phyloP scores from a whole-genome alignment of 2,797 vertebrate genomes.

The Urophycis tenuis region DNA sequence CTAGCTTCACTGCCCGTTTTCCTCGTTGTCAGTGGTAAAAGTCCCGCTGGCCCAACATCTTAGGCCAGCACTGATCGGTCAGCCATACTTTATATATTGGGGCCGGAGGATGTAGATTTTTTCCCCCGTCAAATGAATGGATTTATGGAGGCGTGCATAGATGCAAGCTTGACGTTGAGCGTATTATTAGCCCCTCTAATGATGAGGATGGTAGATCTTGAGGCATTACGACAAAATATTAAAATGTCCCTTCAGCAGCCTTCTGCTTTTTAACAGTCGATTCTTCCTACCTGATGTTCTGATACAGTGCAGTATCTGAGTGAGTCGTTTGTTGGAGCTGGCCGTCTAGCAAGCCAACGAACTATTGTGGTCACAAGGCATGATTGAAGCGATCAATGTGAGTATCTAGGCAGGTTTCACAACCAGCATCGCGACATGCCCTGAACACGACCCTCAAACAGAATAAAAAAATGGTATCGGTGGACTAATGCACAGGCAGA shows the following conservation, averaged over 20 bases:
- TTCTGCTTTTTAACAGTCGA: constrained; percentile 27
- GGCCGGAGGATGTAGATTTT: background rate
- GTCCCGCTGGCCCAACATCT: constrained; percentile 2
- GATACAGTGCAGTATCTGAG: constrained; percentile 11
- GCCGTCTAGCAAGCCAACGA: constrained; percentile 11
- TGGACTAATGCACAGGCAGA: constrained; percentile 19
- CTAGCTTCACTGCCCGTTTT: background rate
- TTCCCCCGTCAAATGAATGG: background rate
- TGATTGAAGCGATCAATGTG: constrained; percentile 34
- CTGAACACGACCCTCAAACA: constrained; percentile 21
- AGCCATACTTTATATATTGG: background rate
- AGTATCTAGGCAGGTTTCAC: constrained; percentile 45
- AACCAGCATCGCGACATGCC: constrained; percentile 35
- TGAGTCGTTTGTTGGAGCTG: constrained; percentile 9
- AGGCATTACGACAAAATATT: constrained; percentile 20
- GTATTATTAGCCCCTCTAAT: background rate
- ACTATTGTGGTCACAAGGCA: constrained; percentile 20
- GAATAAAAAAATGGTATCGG: constrained; percentile 33
- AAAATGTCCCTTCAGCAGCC: constrained; percentile 21
- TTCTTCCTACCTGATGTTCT: constrained; percentile 1
- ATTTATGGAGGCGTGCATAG: constrained; percentile 7
- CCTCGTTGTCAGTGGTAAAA: constrained; percentile 2
- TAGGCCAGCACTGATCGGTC: constrained; percentile 1
- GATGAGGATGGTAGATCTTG: constrained; percentile 8
- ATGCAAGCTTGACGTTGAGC: constrained; percentile 4